Evolutionary conservation across 1,140 invertebrate species (phyloP), one percentile per base, ranked within the genome.

Genomic region (Papilio dardanus): DNA sequence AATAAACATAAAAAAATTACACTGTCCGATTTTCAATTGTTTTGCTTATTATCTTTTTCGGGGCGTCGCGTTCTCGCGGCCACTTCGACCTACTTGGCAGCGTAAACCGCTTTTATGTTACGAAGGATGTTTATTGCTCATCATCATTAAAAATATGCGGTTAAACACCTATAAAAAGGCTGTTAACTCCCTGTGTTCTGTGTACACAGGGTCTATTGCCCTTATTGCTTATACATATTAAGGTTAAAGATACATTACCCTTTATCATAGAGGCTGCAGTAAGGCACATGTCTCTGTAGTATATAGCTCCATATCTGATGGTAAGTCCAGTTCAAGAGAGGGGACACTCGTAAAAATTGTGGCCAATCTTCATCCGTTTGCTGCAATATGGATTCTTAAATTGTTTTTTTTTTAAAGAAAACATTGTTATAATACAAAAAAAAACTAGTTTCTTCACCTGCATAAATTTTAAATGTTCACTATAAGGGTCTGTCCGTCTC

Each of bases 301-400:
- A 99, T 94, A 85, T 98, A 99, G 74, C 95, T 94, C 98, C 99
- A 99, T 68, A 99, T 95, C 83, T 99, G 96, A 54, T 94, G 94
- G 88, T 99, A 99, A 8, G 94, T 95, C 98, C 98, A 99, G 81
- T 99, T 95, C 6, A 99, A 93, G 30, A 99, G 93, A 0, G 98
- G 98, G 90, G 95, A 97, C 8, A 99, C 95, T 30, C 98, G 94
- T 94, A 99, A 96, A 74, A 99, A 94, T 85, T 96, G 93, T 4
- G 98, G 98, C 98, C 98, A 99, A 66, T 94, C 96, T 2, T 94
- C 76, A 94, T 99, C 98, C 14, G 98, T 98, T 94, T 96, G 95
- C 96, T 96, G 91, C 81, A 92, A 94, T 74, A 79, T 10, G 71
- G n/a, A 68, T 24, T n/a, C n/a, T n/a, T n/a, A 37, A 16, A 40